phyloP scores from a whole-genome alignment of 2,113 vertebrate genomes.

The Limnothrissa miodon region DNA sequence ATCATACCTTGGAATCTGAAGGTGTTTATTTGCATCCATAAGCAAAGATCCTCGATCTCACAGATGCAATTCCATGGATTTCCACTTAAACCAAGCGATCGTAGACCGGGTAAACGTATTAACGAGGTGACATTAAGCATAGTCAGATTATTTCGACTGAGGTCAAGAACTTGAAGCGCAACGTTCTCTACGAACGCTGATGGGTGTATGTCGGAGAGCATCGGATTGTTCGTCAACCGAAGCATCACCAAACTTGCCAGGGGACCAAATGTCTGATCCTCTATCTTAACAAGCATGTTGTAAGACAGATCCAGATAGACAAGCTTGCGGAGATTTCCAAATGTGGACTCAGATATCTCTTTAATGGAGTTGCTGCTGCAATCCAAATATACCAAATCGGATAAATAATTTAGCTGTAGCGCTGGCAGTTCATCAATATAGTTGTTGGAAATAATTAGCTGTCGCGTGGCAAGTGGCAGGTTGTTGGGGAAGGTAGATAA shows the following conservation, averaged over 20 bases:
- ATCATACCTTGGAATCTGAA: conserved; percentile 82
- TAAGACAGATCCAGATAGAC: conserved; percentile 89
- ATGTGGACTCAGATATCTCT: conserved; percentile 82
- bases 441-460: conserved; percentile 83
- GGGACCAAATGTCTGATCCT: conserved; percentile 80
- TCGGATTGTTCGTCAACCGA: conserved; percentile 85
- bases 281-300: conserved; percentile 80
- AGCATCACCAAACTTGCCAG: conserved; percentile 83
- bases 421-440: conserved; percentile 76
- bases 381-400: conserved; percentile 87
- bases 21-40: conserved; percentile 78
- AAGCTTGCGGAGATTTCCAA: conserved; percentile 80
- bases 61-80: conserved; percentile 91
- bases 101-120: conserved; percentile 67
- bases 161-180: conserved; percentile 82
- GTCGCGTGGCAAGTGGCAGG: conserved; percentile 83
- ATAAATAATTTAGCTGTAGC: conserved; percentile 83
- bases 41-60: conserved; percentile 79
- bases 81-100: conserved; percentile 79
- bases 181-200: conserved; percentile 81
- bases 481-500: conserved; percentile 76
- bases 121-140: conserved; percentile 75
- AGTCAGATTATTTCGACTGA: conserved; percentile 83
- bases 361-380: conserved; percentile 82
- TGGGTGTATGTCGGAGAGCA: conserved; percentile 75